These are phyloP conservation scores for Anthophora plumipes DNA, from an alignment of 2,888 invertebrate species.

Conservation along the genomic window DNA sequence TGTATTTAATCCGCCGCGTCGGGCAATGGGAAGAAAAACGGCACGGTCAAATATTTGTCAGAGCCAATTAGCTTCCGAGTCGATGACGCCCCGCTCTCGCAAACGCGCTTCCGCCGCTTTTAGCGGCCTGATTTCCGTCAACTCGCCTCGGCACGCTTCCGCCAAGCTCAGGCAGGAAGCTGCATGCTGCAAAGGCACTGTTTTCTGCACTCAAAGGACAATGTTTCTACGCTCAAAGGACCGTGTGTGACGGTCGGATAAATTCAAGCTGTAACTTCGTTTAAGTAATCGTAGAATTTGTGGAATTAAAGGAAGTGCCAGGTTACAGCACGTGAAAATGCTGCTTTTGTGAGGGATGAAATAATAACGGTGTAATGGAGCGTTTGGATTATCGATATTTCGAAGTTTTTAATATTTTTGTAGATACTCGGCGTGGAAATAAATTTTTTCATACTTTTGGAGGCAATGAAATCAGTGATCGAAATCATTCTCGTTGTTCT, in stretches of 20 bases:
- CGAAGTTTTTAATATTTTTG: too few species aligned
- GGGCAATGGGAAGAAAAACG: constrained; percentile 27
- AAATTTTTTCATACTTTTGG: too few species aligned
- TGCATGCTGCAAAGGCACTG: neutral
- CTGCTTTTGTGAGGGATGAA: too few species aligned
- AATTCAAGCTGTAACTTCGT: neutral
- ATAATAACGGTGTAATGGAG: too few species aligned
- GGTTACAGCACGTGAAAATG: too few species aligned
- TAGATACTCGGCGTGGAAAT: too few species aligned
- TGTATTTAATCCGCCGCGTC: constrained; percentile 39
- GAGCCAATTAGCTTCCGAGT: constrained; percentile 37
- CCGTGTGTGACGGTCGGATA: neutral
- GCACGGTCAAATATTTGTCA: constrained; percentile 42
- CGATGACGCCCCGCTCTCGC: neutral
- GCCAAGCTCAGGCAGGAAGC: neutral
- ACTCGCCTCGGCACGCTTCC: neutral
- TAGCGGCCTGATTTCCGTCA: constrained; percentile 24
- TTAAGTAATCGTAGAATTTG: neutral
- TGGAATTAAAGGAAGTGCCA: too few species aligned
- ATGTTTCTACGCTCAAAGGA: neutral
- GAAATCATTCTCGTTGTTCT: too few species aligned
- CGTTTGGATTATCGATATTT: too few species aligned
- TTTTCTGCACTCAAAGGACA: neutral
- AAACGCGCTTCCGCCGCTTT: constrained; percentile 28
- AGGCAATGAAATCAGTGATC: too few species aligned